phyloP scores from a whole-genome alignment of 2,888 invertebrate species.

The Acrobasis suavella region DNA sequence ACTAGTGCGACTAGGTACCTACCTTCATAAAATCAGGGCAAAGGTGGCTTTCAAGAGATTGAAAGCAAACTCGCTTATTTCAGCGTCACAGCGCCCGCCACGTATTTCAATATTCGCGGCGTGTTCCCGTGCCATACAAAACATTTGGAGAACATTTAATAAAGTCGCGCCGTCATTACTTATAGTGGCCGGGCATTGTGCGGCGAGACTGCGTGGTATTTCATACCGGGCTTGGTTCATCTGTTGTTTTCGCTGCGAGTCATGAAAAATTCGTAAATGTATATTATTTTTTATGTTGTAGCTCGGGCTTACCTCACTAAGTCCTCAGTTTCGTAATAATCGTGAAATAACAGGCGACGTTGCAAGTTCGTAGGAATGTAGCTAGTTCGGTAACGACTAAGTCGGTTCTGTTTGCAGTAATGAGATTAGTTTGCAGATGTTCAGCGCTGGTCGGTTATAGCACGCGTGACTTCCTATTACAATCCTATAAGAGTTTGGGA shows the following conservation, averaged over 20 bases:
- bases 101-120: constrained; percentile 20
- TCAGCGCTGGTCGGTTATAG: constrained; percentile 42
- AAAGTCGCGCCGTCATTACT: constrained; percentile 24
- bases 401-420: constrained; percentile 56
- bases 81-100: not conserved
- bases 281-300: constrained; percentile 44
- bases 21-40: constrained; percentile 48
- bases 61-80: constrained; percentile 22
- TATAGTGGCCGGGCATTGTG: constrained; percentile 21
- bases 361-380: constrained; percentile 23
- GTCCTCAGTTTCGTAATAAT: not conserved
- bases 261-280: constrained; percentile 62
- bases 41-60: constrained; percentile 33
- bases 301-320: constrained; percentile 28
- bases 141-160: constrained; percentile 21
- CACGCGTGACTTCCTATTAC: constrained; percentile 18
- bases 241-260: constrained; percentile 59
- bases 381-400: constrained; percentile 23
- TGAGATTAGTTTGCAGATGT: constrained; percentile 62
- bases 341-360: not conserved
- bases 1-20: constrained; percentile 3
- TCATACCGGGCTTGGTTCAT: constrained; percentile 40
- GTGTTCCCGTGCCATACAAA: constrained; percentile 4
- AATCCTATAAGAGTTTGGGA: not conserved
- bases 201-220: constrained; percentile 23